These are phyloP conservation scores for Neopelma chrysocephalum DNA, from an alignment of 2,797 vertebrate species.

Conservation along the genomic window DNA sequence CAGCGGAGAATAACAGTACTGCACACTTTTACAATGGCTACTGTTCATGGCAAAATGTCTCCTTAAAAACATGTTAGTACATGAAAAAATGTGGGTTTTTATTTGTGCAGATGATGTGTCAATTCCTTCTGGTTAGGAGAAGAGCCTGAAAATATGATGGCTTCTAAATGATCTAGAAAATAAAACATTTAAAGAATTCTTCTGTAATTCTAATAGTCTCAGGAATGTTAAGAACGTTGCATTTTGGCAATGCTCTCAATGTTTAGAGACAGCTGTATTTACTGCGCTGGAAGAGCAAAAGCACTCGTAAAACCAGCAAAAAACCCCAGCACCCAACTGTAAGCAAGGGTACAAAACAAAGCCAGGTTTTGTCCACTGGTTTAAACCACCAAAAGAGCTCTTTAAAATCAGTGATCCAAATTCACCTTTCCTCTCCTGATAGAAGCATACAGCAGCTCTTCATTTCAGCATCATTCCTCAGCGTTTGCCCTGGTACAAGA, in stretches of 20 bases:
- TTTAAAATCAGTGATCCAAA: not conserved
- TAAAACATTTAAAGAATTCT: not conserved
- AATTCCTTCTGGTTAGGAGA: not conserved
- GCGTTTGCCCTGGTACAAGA: not conserved
- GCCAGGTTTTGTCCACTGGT: not conserved
- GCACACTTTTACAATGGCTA: not conserved
- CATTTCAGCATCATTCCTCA: not conserved
- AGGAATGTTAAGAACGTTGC: not conserved
- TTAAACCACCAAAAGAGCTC: not conserved
- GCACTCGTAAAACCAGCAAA: not conserved
- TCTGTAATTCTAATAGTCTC: not conserved
- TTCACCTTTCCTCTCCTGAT: not conserved
- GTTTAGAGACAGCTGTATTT: not conserved
- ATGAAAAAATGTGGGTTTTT: not conserved
- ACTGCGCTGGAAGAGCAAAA: not conserved
- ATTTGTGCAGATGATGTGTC: not conserved
- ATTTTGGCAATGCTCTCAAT: not conserved
- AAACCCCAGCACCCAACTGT: rapidly evolving
- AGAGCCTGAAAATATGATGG: not conserved
- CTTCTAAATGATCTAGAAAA: not conserved
- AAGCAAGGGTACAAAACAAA: not conserved
- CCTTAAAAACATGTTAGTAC: not conserved
- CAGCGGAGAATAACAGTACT: not conserved
- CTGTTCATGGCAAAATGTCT: not conserved
- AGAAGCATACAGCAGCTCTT: not conserved